Base-by-base conservation (phyloP, 2,113 vertebrate genomes). In the Engraulis encrasicolus region DNA sequence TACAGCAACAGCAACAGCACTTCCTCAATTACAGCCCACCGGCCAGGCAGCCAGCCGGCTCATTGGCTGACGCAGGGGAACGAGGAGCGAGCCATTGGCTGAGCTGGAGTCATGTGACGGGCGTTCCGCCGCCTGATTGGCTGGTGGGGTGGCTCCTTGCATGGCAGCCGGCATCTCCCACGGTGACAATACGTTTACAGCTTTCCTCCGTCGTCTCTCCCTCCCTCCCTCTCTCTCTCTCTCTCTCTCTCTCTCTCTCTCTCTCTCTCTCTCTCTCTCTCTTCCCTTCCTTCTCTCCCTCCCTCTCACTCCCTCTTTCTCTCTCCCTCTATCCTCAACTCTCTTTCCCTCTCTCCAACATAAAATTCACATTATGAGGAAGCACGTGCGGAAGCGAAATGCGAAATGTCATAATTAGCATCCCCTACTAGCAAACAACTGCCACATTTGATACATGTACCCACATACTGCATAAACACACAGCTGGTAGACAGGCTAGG, bases 1-100 rank as follows among this genome's bases (percentile, higher is more conserved):
- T 92, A 93, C 90, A 91, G 91, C 91, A 92, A 91, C 89, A 91
- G 58, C 58, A 61, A 61, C 91, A 91, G 87, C 88, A 93, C 92
- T 94, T 94, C 91, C 93, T 91, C 86, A 80, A 82, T 90, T 89
- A 91, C 91, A 91, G 87, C 90, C 86, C 86, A 90, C 89, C 89
- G 74, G 82, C 78, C 31, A 83, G 66, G 86, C 82, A 48, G 80
- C n/a, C 82, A 48, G 80, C n/a, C 84, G 80, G 84, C 40, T 80
- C 87, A 93, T 89, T 93, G 91, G 86, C 88, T 91, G 61, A 82
- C 6, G 19, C 45, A 78, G 84, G 83, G 90, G 89, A 84, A 84
- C 87, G 85, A 84, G 71, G 66, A 74, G 80, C 40, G n/a, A 82
- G 81, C 84, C 87, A 92, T 91, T 91, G 90, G 88, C 86, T 79